Evolutionary conservation across 2,888 invertebrate genomes (phyloP).

Genomic region (Dioctria rufipes): DNA sequence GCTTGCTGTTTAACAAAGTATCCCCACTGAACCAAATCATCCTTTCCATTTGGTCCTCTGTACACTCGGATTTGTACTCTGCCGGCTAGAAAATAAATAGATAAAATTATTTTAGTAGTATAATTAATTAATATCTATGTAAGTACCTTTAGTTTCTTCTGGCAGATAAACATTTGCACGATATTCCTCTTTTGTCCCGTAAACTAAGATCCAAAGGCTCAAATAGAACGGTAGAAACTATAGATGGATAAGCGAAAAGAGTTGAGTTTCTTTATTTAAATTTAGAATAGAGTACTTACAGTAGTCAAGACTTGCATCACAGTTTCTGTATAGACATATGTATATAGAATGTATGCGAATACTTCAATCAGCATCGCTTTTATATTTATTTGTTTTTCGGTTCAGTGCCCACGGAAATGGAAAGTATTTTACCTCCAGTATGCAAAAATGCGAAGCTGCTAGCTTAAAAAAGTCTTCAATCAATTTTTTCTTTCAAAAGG

Average conservation of each 20-base stretch:
- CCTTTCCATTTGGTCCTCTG: conserved; percentile 57
- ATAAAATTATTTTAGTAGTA: conserved; percentile 9
- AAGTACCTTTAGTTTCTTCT: conserved; percentile 29
- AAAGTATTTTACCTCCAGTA: conserved; percentile 11
- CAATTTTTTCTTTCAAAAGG: too few relatives aligned
- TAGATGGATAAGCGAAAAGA: neutral
- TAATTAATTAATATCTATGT: neutral
- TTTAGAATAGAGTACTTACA: neutral
- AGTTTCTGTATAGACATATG: conserved; percentile 10
- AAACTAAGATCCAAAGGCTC: neutral
- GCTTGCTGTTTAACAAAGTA: conserved; percentile 59
- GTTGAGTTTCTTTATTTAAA: neutral
- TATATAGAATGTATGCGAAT: neutral
- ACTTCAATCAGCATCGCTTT: conserved; percentile 3
- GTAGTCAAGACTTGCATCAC: conserved; percentile 1
- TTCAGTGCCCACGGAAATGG: conserved; percentile 30
- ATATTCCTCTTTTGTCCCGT: neutral
- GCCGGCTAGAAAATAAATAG: neutral
- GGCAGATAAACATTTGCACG: neutral
- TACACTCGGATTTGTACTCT: conserved; percentile 59
- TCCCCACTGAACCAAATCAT: conserved; percentile 59
- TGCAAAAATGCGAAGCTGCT: neutral
- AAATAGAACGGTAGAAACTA: neutral
- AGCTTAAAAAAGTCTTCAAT: too few relatives aligned
- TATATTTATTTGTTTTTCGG: neutral